Percentiles rank a stretch among this genome's conserved stretches.
Evolutionary conservation across 2,797 vertebrate species (phyloP).

Genomic region (Decapterus maruadsi): DNA sequence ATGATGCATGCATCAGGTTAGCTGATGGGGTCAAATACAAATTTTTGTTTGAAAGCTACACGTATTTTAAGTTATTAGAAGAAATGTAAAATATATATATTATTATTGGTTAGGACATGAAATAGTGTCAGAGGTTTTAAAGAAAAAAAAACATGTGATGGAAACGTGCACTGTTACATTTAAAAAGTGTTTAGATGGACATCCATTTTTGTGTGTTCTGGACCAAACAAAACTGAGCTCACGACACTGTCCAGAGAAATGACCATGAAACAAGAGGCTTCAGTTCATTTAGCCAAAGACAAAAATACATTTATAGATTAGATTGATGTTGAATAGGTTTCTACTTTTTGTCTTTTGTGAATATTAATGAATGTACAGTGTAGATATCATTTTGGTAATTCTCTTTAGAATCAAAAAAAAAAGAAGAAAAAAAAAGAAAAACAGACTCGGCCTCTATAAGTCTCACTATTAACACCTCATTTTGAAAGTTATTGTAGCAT

Average conservation of each 20-base stretch:
- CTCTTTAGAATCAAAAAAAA: background rate
- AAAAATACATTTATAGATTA: conserved; percentile 51
- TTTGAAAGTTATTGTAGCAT: conserved; percentile 23
- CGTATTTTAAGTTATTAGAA: conserved; percentile 38
- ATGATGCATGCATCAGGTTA: conserved; percentile 71
- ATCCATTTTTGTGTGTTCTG: conserved; percentile 53
- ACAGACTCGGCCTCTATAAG: conserved; percentile 13
- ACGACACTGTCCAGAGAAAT: conserved; percentile 47
- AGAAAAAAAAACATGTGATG: conserved; percentile 6
- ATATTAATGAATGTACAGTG: conserved; percentile 50
- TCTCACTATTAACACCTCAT: conserved; percentile 22
- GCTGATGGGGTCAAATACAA: conserved; percentile 56
- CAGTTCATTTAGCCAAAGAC: conserved; percentile 74
- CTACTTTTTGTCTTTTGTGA: conserved; percentile 58
- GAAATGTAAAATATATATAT: conserved; percentile 17
- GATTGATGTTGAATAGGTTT: conserved; percentile 58
- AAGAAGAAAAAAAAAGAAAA: background rate
- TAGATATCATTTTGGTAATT: conserved; percentile 43
- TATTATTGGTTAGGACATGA: conserved; percentile 37
- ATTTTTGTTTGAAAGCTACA: conserved; percentile 57
- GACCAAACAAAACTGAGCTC: conserved; percentile 61
- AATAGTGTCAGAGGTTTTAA: conserved; percentile 19
- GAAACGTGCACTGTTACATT: conserved; percentile 49
- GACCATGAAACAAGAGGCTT: conserved; percentile 35
- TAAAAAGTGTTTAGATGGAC: conserved; percentile 45